Conservation (phyloP, 2,113 vertebrate genomes). For the Stegostoma tigrinum region DNA sequence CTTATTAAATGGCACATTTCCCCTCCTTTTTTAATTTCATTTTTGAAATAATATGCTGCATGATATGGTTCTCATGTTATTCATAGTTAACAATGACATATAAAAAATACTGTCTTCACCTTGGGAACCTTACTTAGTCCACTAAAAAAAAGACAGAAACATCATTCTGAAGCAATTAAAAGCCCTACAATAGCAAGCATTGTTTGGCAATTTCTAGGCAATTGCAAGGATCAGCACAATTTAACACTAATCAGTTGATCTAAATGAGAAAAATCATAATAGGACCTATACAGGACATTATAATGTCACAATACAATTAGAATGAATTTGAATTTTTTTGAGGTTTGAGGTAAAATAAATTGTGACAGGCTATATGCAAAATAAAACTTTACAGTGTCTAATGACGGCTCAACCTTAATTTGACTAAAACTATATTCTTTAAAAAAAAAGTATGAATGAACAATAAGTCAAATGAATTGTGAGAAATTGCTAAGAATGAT, state of each 20-base stretch:
- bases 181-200: neutral
- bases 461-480: neutral
- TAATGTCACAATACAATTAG: neutral
- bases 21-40: neutral
- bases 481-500: neutral
- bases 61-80: neutral
- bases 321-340: neutral
- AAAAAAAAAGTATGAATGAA: neutral
- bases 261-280: neutral
- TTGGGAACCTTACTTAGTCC: neutral
- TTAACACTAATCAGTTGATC: neutral
- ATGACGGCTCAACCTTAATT: neutral
- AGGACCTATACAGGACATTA: neutral
- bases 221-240: neutral
- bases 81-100: neutral
- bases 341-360: neutral
- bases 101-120: neutral
- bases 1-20: neutral
- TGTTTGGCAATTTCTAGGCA: neutral
- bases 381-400: neutral
- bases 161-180: neutral
- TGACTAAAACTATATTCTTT: neutral
- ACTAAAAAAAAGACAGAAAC: neutral
- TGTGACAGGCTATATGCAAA: neutral
- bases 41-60: neutral